Evolutionary conservation across 1,140 invertebrate genomes (phyloP).

Genomic region (Vanessa atalanta): DNA sequence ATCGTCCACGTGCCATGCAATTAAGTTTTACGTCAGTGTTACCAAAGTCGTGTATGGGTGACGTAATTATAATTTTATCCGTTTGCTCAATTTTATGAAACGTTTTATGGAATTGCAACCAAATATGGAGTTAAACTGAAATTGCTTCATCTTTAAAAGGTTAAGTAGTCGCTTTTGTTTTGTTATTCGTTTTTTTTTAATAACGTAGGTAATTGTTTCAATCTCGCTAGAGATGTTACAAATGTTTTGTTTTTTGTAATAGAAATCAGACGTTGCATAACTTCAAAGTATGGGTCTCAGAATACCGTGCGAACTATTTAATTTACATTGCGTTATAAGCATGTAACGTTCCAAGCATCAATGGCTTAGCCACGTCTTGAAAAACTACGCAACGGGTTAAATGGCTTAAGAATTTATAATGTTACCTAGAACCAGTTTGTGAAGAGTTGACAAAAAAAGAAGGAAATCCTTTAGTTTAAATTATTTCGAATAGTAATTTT

Average conservation of each 20-base stretch:
- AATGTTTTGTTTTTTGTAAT: neutral
- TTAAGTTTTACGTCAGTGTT: conserved; percentile 50
- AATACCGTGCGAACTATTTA: neutral
- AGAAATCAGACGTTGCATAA: neutral
- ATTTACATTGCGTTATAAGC: neutral
- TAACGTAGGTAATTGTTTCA: neutral
- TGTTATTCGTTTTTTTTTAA: neutral
- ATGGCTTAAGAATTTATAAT: conserved; percentile 27
- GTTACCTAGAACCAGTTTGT: neutral
- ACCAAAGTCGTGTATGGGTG: conserved; percentile 34
- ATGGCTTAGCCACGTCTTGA: neutral
- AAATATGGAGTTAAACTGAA: conserved; percentile 33
- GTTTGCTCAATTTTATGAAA: conserved; percentile 38
- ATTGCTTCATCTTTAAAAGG: conserved; percentile 23
- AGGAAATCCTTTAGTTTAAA: neutral
- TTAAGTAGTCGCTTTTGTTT: neutral
- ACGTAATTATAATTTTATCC: conserved; percentile 38
- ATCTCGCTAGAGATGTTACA: neutral
- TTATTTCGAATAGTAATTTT: neutral
- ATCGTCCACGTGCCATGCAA: conserved; percentile 35
- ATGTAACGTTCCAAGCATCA: neutral
- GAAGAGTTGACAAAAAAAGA: conserved; percentile 13
- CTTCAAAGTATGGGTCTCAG: neutral
- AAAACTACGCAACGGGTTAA: conserved; percentile 26
- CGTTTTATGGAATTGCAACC: conserved; percentile 22